Evolutionary conservation across 2,888 invertebrate genomes (phyloP), one percentile per base, ranked within the genome.

Genomic region (Caenorhabditis sp.): DNA sequence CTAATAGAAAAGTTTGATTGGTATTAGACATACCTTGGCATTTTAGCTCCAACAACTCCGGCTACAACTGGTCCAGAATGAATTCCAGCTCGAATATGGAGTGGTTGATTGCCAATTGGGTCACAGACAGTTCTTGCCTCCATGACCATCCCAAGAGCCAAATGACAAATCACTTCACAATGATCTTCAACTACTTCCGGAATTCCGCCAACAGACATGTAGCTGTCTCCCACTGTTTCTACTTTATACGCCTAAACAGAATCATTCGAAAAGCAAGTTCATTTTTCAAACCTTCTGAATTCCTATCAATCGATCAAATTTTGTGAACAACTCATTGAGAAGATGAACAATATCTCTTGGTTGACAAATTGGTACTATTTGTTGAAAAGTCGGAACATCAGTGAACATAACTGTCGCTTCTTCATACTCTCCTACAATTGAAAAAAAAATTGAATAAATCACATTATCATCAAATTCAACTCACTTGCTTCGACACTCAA

Each of bases 321-420:
- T 82, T 10, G 83, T 83, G 73, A 85, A 85, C 4, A 85, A 69
- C 54, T 84, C 84, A 62, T 85, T 84, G 58, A 85, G 70, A 54
- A 85, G 58, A 12, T 67, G 73, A 5, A 84, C 84, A 54, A 84
- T 75, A 24, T 80, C 83, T 53, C 75, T 77, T 1, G 84, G 84
- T 27, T 83, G 76, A 66, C 86, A 86, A 2, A 83, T 76, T 3
- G 88, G 83, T 0, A 88, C 87, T 53, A 89, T 88, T 68, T 84
- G 83, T 58, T 88, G 88, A 75, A 88, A 89, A 5, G 83, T 84
- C 36, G 89, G 88, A 14, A 89, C 88, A 76, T 89, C 89, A 50
- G 87, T 84, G 80, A 88, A 88, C 76, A 88, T 82, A 19, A 88
- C 86, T 1, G 88, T 88, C 1, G 85, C 87, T 58, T 82, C 79